Base-by-base conservation (phyloP, 2,113 vertebrate species). In the Albula goreensis region DNA sequence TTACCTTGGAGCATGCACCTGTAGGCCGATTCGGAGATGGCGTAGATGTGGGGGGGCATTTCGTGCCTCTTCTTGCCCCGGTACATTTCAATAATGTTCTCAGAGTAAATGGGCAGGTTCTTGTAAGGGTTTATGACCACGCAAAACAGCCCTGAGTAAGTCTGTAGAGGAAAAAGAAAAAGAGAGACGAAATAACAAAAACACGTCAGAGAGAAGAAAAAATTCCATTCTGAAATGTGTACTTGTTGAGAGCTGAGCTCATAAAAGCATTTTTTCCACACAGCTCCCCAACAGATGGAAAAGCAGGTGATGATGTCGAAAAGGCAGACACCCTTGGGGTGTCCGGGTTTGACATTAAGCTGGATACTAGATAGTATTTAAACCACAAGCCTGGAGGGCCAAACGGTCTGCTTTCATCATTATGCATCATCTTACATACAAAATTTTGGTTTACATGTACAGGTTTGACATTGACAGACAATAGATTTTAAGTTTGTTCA, bases 101-200 rank as follows among this genome's bases (percentile, higher is more conserved):
- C 94, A 2, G 94, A 95, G 52, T 95, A 95, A 88, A 95, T 95
- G 90, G 94, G 94, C 87, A 95, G 91, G 92, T 95, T 95, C 92
- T 95, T 95, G 93, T 95, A 95, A 60, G 94, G 94, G 92, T 95
- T 95, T 90, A 95, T 95, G 82, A 95, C 94, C 92, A 95, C 94
- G 2, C 94, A 95, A 89, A 95, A 95, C 41, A 95, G 91, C 50
- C 94, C 94, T 5, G 94, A 94, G 88, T 95, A 95, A 0, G 94
- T 95, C 94, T 95, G 90, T 4, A 86, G 86, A 41, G 50, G 49
- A 50, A 83, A 87, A 84, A n/a, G 41, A 90, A 0, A 88, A 19
- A 70, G n/a, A 85, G 88, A 5, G 86, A 2, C 80, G 85, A 66
- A 31, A 83, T 17, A 15, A 70, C 53, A 82, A 52, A 41, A 50